Evolutionary conservation across 2,113 vertebrate genomes (phyloP).

Genomic region (Cyprinus carpio): DNA sequence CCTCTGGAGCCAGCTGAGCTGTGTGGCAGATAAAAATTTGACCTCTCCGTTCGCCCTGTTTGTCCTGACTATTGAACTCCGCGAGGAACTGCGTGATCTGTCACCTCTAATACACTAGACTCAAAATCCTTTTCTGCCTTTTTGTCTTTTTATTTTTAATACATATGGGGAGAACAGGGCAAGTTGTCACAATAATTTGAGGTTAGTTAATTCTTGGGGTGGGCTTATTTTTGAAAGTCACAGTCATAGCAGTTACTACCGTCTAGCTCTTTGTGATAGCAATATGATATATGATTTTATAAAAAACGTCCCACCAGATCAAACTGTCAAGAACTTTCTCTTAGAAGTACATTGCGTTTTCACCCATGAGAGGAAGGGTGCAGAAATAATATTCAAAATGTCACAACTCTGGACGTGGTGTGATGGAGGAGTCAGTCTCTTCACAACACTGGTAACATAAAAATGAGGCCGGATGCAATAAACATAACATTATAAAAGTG

Average conservation of each 20-base stretch:
- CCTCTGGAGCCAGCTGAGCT: slow-evolving; percentile 78
- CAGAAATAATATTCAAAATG: background rate
- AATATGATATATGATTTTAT: background rate
- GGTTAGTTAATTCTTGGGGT: no score
- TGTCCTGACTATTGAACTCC: slow-evolving; percentile 42
- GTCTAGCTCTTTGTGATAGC: background rate
- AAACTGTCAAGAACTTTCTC: background rate
- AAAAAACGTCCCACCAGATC: slow-evolving; percentile 49
- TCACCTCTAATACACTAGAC: slow-evolving; percentile 42
- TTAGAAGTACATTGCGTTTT: background rate
- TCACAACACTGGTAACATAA: slow-evolving; percentile 9
- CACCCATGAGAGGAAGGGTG: background rate
- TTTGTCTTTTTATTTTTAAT: slow-evolving; percentile 71
- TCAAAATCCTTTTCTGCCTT: slow-evolving; percentile 65
- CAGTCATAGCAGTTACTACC: background rate
- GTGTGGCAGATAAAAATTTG: slow-evolving; percentile 77
- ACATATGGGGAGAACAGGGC: background rate
- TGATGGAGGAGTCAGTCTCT: background rate
- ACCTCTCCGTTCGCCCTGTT: slow-evolving; percentile 73
- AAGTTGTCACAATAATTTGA: background rate
- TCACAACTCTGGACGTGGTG: background rate
- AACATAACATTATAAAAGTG: background rate
- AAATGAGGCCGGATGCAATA: background rate
- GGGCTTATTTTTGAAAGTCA: background rate
- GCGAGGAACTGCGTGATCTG: slow-evolving; percentile 62